Evolutionary conservation across 2,888 invertebrate species (phyloP).

Genomic region (Cotesia congregata): DNA sequence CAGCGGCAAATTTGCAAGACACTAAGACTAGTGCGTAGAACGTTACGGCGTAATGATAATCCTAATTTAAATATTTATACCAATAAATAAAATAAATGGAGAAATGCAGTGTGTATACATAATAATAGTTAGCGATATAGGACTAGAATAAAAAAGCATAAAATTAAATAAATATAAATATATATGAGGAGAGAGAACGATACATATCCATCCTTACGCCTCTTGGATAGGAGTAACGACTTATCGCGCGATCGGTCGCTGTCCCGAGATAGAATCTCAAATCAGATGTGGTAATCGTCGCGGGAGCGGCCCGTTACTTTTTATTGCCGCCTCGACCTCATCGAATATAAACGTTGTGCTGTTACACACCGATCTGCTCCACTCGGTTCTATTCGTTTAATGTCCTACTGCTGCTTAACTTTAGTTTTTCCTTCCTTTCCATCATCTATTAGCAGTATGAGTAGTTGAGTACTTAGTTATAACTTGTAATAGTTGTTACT

Average conservation of each 20-base stretch:
- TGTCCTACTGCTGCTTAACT: neutral
- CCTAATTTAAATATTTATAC: neutral
- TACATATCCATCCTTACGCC: conserved; percentile 32
- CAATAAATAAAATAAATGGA: conserved; percentile 5
- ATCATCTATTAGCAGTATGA: neutral
- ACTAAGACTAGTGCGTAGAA: too few relatives aligned
- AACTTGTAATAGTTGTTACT: neutral
- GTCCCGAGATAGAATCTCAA: conserved; percentile 50
- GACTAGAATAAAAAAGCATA: conserved; percentile 16
- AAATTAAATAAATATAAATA: conserved; percentile 16
- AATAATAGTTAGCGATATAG: neutral
- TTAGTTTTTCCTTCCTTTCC: neutral
- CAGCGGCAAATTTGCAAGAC: too few relatives aligned
- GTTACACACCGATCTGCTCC: conserved; percentile 22
- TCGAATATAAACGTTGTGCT: conserved; percentile 37
- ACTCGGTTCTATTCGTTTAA: conserved; percentile 6
- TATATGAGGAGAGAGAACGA: conserved; percentile 1
- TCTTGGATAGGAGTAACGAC: conserved; percentile 31
- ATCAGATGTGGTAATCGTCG: conserved; percentile 55
- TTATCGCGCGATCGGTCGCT: conserved; percentile 36
- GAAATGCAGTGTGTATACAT: neutral
- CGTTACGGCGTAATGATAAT: neutral
- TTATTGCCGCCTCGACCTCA: conserved; percentile 51
- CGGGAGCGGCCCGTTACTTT: conserved; percentile 54
- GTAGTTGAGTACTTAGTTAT: neutral